A percentile compares a stretch with the other conserved stretches of the same genome.
These are phyloP conservation scores for Porites rus DNA, from an alignment of 92 coral and sea anemone genomes.

Conservation along the genomic window DNA sequence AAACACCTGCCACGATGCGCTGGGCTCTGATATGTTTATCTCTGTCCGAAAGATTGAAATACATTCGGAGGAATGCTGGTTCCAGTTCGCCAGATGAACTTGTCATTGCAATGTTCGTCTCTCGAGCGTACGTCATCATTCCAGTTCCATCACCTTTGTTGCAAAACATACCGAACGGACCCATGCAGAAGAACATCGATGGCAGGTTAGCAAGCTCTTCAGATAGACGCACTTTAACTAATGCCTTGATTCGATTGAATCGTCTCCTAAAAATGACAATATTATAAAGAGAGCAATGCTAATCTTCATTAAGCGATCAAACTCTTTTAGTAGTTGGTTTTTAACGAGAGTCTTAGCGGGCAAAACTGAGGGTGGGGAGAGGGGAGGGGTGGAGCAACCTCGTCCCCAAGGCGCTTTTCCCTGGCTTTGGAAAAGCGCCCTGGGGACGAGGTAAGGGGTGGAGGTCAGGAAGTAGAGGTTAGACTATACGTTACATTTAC, in stretches of 20 bases:
- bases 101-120: slow-evolving; percentile 62
- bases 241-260: slow-evolving; percentile 68
- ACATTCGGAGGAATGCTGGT: slow-evolving; percentile 29
- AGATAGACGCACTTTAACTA: slow-evolving; percentile 59
- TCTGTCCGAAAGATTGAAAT: slow-evolving; percentile 25
- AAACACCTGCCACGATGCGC: slow-evolving; percentile 60
- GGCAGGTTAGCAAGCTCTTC: slow-evolving; percentile 49
- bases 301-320: too few relatives aligned
- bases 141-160: slow-evolving; percentile 75
- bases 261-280: slow-evolving; percentile 7
- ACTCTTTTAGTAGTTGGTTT: too few relatives aligned
- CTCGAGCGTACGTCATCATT: slow-evolving; percentile 75
- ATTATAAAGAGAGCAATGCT: not conserved
- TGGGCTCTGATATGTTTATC: slow-evolving; percentile 58
- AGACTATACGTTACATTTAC: too few relatives aligned
- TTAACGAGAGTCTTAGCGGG: too few relatives aligned
- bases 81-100: slow-evolving; percentile 44
- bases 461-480: too few relatives aligned
- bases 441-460: too few relatives aligned
- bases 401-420: too few relatives aligned
- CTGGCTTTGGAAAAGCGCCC: too few relatives aligned
- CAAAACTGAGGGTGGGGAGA: too few relatives aligned
- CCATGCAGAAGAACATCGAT: slow-evolving; percentile 85
- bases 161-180: slow-evolving; percentile 65
- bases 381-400: too few relatives aligned